Base-by-base conservation (phyloP, 2,113 vertebrate genomes). In the Parus major region DNA sequence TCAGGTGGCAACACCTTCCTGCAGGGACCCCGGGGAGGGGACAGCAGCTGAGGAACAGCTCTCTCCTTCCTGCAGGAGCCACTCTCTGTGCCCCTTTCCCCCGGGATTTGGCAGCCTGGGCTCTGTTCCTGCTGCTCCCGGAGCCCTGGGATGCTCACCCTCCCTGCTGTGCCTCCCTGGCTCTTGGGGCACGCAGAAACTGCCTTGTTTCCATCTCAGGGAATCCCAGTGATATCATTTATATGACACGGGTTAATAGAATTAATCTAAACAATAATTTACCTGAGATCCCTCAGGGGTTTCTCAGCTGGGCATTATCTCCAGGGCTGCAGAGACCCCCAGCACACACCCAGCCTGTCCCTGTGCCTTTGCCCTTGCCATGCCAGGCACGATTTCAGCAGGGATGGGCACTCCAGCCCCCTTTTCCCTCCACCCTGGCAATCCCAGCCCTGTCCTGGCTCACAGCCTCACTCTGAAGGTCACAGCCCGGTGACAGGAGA, bases 361-460 rank as follows among this genome's bases (percentile, higher is more conserved):
- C 1, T 0, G 1, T 20, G 24, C 61, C 69, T 27, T 27, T 11
- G 31, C 31, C n/a, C 49, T 6, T 12, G 16, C 29, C 3, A 0
- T 22, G 31, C 42, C 79, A 39, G 82, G 47, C 49, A 53, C 68
- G 42, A 8, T 57, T 53, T 15, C 29, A 36, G 56, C 81, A 33
- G 63, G 39, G 50, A 9, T 2, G 12, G 66, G 8, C 8, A 1
- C 20, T 61, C 31, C 68, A 24, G 36, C 3, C 55, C n/a, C 35
- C 33, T 36, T 66, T 24, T 0, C 1, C 19, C 27, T 52, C 18
- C 0, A 0, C 8, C 15, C 29, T 1, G 72, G 27, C 10, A 5
- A 49, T n/a, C 77, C 1, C 22, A 7, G n/a, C 1, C 19, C 57
- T 21, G 19, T 13, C 33, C 35, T 12, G 46, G 8, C 2, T 33